phyloP scores from a whole-genome alignment of 2,797 vertebrate species.

The Pelochelys cantorii region DNA sequence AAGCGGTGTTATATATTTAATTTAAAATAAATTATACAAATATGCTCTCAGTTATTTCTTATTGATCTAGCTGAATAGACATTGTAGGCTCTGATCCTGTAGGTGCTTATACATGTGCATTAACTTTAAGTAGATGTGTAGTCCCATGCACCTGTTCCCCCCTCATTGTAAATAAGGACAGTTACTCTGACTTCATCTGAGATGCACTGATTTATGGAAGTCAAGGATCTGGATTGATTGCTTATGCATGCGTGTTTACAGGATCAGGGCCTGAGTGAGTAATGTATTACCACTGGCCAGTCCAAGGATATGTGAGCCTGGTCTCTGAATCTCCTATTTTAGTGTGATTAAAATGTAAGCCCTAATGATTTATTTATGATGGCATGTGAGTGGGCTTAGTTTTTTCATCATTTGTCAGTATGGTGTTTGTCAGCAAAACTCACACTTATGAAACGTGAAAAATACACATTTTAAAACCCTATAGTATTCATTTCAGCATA shows the following conservation, averaged over 20 bases:
- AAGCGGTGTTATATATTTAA: neutral
- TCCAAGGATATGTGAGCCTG: neutral
- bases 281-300: neutral
- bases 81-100: neutral
- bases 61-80: neutral
- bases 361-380: neutral
- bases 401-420: neutral
- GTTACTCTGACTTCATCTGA: neutral
- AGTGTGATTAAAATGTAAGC: neutral
- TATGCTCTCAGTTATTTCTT: neutral
- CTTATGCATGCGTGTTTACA: neutral
- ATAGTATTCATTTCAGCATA: neutral
- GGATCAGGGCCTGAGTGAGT: neutral
- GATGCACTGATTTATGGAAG: neutral
- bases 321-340: neutral
- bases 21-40: neutral
- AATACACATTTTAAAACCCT: neutral
- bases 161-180: neutral
- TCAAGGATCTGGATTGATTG: neutral
- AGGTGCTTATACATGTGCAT: neutral
- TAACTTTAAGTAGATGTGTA: neutral
- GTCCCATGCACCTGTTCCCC: neutral
- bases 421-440: neutral
- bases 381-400: neutral
- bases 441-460: neutral